Base-by-base conservation (phyloP, 2,888 invertebrate species). In the Drosophila lutescens region DNA sequence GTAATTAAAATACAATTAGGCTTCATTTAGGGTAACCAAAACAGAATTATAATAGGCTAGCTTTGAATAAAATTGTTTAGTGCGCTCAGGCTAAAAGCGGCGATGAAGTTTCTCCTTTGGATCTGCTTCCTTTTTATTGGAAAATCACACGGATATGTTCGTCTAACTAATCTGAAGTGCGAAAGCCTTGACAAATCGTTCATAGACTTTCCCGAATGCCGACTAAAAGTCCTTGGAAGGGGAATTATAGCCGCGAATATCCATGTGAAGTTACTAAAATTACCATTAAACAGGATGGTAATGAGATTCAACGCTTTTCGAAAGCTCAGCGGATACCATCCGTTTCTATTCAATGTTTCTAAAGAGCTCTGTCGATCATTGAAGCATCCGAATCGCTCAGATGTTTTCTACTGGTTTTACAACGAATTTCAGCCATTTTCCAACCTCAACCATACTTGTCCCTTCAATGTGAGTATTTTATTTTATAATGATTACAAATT, bases 371-470 rank as follows among this genome's bases (percentile, higher is more conserved):
- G 49, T 34, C 34, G 17, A 7, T 7, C 17, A 1, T 4, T 49
- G 4, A 49, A 34, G 49, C 12, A 49, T 20, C 49, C 49, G 8
- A 49, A 49, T 34, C 49, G 49, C 3, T n/a, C 13, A 4, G 15
- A 34, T 8, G 49, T 49, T 12, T 34, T 49, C 5, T 49, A 34
- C 49, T 34, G 17, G 12, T 12, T 49, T 8, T 34, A 34, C 20
- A 26, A 12, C 32, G 49, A 32, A 7, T 34, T 49, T 34, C 13
- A 17, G 13, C 49, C 49, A 3, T 49, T 4, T 34, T 49, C 49
- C 8, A 49, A 49, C n/a, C 17, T 49, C 0, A 49, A 49, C 20
- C 49, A 49, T 49, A 49, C 49, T 12, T 49, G 49, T 20, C 49
- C 49, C 17, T 17, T 13, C 17, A 34, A 32, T 20, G 49, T 49